These are phyloP conservation scores for Borostomias antarcticus DNA, from an alignment of 2,797 vertebrate genomes.

Conservation along the genomic window DNA sequence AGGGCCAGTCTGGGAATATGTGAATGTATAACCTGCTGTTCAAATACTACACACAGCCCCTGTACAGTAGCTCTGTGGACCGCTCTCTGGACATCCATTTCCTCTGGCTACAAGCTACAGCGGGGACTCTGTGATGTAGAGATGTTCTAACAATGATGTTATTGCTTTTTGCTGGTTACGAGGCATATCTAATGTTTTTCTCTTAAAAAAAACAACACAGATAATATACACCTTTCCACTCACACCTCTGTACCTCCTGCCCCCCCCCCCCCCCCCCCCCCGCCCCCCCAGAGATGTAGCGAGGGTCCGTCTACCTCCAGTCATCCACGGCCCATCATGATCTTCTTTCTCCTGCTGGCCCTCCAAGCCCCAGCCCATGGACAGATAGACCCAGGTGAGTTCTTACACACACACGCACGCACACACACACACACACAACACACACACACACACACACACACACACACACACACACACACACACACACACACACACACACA, in stretches of 20 bases:
- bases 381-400: conserved; percentile 86
- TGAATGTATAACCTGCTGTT: too few species aligned
- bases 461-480: conserved; percentile 7
- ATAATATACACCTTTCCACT: background rate
- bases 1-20: too few species aligned
- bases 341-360: conserved; percentile 85
- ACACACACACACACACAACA: background rate
- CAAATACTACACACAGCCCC: too few species aligned
- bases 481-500: conserved; percentile 22
- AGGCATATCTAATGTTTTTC: too few species aligned
- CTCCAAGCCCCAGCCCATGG: conserved; percentile 73
- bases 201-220: too few species aligned
- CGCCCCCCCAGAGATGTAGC: conserved; percentile 75
- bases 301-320: conserved; percentile 59
- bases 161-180: too few species aligned
- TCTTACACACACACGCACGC: background rate
- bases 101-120: too few species aligned
- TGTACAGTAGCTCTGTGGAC: too few species aligned
- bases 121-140: too few species aligned
- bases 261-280: conserved; percentile 10
- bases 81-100: too few species aligned
- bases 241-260: conserved; percentile 9
- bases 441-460: conserved; percentile 19
- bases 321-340: conserved; percentile 82
- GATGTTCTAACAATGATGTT: too few species aligned